Percentiles rank a stretch among this genome's conserved stretches.
phyloP scores from a whole-genome alignment of 2,888 invertebrate genomes.

The Melinopterus prodromus region DNA sequence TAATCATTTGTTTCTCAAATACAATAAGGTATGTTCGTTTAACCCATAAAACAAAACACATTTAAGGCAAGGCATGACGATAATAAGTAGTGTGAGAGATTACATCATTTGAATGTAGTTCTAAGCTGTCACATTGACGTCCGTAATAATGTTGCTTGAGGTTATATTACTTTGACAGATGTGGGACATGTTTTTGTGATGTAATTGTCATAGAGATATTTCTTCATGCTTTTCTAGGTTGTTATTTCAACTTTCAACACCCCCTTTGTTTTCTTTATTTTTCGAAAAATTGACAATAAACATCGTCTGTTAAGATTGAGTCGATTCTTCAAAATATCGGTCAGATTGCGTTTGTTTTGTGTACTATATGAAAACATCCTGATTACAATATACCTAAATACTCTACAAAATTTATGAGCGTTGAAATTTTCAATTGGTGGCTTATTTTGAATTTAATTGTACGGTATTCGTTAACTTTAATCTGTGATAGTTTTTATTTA shows the following conservation, averaged over 20 bases:
- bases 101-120: background rate
- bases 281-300: background rate
- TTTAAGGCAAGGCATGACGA: no score
- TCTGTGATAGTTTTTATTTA: constrained; percentile 8
- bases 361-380: background rate
- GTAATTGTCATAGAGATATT: background rate
- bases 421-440: background rate
- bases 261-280: no score
- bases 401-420: background rate
- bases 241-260: no score
- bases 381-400: background rate
- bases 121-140: background rate
- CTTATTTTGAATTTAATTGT: constrained; percentile 7
- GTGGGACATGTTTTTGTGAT: background rate
- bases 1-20: no score
- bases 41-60: no score
- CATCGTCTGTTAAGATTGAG: background rate
- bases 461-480: background rate
- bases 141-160: background rate
- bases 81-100: no score
- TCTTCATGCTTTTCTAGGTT: background rate
- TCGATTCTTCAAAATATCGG: background rate
- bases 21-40: no score
- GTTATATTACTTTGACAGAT: background rate
- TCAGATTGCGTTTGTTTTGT: background rate